Conservation (phyloP, 2,888 invertebrate genomes). For the Tetragnatha montana region DNA sequence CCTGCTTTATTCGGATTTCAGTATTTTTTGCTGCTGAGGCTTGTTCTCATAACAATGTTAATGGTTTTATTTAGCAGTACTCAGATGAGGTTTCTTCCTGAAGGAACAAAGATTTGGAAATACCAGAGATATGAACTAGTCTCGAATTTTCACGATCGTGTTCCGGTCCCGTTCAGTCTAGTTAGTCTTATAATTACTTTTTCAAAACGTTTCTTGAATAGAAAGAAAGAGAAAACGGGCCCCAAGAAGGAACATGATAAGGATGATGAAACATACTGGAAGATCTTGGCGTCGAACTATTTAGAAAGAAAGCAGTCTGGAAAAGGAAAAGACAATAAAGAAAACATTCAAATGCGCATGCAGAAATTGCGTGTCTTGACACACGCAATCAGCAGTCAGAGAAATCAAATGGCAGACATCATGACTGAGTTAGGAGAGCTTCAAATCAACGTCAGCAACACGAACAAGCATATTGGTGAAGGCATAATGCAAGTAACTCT, state of each 20-base stretch:
- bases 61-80: conserved; percentile 75
- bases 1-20: conserved; percentile 73
- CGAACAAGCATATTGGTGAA: conserved; percentile 10
- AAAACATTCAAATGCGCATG: conserved; percentile 45
- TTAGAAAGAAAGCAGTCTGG: background rate
- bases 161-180: conserved; percentile 75
- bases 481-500: conserved; percentile 22
- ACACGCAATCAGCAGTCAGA: conserved; percentile 24
- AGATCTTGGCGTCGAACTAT: conserved; percentile 43
- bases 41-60: conserved; percentile 75
- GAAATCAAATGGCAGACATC: conserved; percentile 19
- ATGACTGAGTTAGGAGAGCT: conserved; percentile 28
- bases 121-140: conserved; percentile 75
- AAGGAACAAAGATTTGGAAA: conserved; percentile 75
- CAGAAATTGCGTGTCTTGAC: conserved; percentile 33
- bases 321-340: background rate
- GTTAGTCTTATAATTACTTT: conserved; percentile 58
- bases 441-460: conserved; percentile 29
- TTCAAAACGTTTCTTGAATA: conserved; percentile 16
- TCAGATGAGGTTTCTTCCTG: conserved; percentile 64
- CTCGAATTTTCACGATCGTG: conserved; percentile 74
- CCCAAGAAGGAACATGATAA: background rate
- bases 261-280: conserved; percentile 54
- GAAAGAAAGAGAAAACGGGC: conserved; percentile 8
- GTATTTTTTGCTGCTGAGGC: conserved; percentile 74